phyloP scores from a whole-genome alignment of 2,888 invertebrate genomes.

The Acrobasis consociella region DNA sequence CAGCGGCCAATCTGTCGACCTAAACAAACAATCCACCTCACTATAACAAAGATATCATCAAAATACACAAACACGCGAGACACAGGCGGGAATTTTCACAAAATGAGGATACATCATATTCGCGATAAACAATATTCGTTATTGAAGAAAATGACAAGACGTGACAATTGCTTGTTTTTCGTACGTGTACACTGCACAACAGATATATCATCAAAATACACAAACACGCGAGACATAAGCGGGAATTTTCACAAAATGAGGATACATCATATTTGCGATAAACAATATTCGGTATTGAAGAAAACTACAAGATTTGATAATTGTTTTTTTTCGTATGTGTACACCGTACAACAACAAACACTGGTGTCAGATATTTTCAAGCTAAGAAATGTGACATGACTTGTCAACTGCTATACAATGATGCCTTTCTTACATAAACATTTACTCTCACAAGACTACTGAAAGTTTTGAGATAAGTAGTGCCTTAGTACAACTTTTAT shows the following conservation, averaged over 20 bases:
- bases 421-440: no score
- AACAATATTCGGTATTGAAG: constrained; percentile 12
- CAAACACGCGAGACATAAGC: constrained; percentile 1
- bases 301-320: background rate
- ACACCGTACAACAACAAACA: no score
- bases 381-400: no score
- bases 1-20: background rate
- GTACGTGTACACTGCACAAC: background rate
- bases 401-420: no score
- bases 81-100: constrained; percentile 5
- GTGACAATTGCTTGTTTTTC: background rate
- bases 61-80: constrained; percentile 3
- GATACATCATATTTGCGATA: constrained; percentile 9
- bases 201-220: constrained; percentile 7
- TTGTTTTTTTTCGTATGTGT: background rate
- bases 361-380: no score
- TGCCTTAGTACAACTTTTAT: no score
- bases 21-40: background rate
- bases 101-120: constrained; percentile 13
- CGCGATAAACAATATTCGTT: constrained; percentile 9
- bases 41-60: constrained; percentile 2
- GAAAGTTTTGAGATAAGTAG: no score
- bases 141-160: background rate
- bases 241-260: constrained; percentile 9
- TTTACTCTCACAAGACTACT: no score